Evolutionary conservation across 2,113 vertebrate species (phyloP).

Genomic region (Geococcyx californianus): DNA sequence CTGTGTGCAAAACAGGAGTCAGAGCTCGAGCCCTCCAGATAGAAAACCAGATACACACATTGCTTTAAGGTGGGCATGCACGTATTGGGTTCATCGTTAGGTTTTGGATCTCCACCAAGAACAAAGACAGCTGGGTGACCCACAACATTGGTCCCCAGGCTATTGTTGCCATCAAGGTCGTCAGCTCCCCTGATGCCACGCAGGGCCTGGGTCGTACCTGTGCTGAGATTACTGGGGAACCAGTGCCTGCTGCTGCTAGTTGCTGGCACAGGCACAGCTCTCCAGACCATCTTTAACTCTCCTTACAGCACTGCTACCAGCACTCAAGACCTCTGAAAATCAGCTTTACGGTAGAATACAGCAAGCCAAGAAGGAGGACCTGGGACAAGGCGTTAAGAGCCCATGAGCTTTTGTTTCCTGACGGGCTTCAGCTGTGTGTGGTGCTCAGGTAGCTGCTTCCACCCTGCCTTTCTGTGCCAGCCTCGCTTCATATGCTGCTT

Average conservation of each 20-base stretch:
- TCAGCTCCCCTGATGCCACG: background rate
- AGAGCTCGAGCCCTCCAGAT: background rate
- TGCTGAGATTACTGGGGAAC: background rate
- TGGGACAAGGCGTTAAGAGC: background rate
- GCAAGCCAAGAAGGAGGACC: background rate
- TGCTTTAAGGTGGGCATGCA: background rate
- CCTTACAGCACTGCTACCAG: background rate
- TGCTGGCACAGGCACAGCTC: background rate
- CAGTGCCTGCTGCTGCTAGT: background rate
- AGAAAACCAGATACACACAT: background rate
- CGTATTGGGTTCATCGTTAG: background rate
- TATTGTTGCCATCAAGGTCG: background rate
- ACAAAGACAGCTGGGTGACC: background rate
- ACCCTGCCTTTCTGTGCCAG: accelerated
- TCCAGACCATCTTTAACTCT: background rate
- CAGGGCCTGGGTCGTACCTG: accelerated
- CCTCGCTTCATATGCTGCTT: accelerated
- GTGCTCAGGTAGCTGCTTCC: background rate
- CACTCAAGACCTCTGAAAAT: background rate
- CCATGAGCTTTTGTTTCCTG: background rate
- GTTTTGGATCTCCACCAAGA: background rate
- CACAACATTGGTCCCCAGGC: background rate
- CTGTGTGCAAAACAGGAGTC: background rate
- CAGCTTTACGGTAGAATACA: background rate
- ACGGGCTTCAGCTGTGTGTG: background rate